phyloP scores from a whole-genome alignment of 2,797 vertebrate species.

The Lates japonicus region DNA sequence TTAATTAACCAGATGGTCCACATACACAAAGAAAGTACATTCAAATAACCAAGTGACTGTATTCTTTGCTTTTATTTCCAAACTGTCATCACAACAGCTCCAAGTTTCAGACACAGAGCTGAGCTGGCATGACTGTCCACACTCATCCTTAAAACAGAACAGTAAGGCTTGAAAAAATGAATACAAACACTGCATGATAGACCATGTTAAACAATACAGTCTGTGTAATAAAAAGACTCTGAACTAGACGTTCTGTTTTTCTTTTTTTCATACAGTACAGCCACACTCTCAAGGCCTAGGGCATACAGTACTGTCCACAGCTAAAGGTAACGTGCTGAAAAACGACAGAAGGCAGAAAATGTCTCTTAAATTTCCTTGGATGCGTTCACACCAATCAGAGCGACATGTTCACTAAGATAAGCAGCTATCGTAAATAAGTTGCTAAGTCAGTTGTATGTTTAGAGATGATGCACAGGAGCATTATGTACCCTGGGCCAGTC shows the following conservation, averaged over 20 bases:
- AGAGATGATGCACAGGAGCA: slow-evolving; percentile 10
- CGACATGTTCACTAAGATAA: not conserved
- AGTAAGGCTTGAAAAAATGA: slow-evolving; percentile 66
- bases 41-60: not conserved
- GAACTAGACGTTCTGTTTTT: slow-evolving; percentile 20
- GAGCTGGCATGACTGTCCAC: slow-evolving; percentile 35
- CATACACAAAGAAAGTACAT: slow-evolving; percentile 12
- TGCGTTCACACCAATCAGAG: slow-evolving; percentile 20
- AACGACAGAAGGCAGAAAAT: slow-evolving; percentile 51
- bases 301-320: slow-evolving; percentile 46
- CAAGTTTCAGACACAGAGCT: slow-evolving; percentile 31
- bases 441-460: slow-evolving; percentile 18
- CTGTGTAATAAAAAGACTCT: slow-evolving; percentile 25
- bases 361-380: slow-evolving; percentile 34
- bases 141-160: slow-evolving; percentile 37
- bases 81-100: slow-evolving; percentile 38
- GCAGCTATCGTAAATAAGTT: slow-evolving; percentile 30
- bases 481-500: not conserved
- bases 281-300: slow-evolving; percentile 45
- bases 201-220: slow-evolving; percentile 44
- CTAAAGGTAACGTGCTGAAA: slow-evolving; percentile 63
- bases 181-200: slow-evolving; percentile 33
- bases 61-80: slow-evolving; percentile 72
- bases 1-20: not conserved
- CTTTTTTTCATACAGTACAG: slow-evolving; percentile 26